A percentile compares a stretch with the other conserved stretches of the same genome.
Evolutionary conservation across 2,888 invertebrate genomes (phyloP).

Genomic region (Apamea anceps): DNA sequence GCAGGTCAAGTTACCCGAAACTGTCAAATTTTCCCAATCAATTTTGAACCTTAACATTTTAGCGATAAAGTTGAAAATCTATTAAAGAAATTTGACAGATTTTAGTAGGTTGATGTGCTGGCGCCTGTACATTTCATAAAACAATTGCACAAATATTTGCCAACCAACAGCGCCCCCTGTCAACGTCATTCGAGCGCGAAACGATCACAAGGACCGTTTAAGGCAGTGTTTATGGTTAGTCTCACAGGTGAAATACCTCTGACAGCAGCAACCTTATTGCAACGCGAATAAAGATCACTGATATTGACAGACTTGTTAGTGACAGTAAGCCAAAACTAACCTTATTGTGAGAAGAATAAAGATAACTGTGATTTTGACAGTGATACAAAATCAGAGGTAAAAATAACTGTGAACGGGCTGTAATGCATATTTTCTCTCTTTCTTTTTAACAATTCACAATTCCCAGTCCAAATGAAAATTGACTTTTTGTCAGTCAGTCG

Average conservation of each 20-base stretch:
- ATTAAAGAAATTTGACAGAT: no score
- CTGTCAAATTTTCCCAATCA: no score
- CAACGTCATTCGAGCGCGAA: no score
- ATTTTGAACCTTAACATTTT: no score
- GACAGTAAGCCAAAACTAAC: background rate
- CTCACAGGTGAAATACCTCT: background rate
- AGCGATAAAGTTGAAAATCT: no score
- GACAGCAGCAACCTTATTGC: background rate
- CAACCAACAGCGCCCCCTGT: background rate
- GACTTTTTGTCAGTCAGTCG: slow-evolving; percentile 24
- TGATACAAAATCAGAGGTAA: background rate
- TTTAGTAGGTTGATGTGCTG: no score
- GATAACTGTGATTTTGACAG: background rate
- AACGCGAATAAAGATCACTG: background rate
- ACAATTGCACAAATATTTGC: background rate
- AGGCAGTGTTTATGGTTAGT: no score
- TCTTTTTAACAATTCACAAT: slow-evolving; percentile 4
- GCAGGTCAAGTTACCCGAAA: no score
- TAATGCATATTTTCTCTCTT: background rate
- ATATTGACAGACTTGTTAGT: background rate
- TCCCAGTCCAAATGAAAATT: slow-evolving; percentile 13
- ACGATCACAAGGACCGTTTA: no score
- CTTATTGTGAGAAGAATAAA: no score
- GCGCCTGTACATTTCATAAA: background rate
- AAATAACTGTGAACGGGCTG: background rate